Conservation (phyloP, 2,888 invertebrate genomes). For the Hipparchia semele region DNA sequence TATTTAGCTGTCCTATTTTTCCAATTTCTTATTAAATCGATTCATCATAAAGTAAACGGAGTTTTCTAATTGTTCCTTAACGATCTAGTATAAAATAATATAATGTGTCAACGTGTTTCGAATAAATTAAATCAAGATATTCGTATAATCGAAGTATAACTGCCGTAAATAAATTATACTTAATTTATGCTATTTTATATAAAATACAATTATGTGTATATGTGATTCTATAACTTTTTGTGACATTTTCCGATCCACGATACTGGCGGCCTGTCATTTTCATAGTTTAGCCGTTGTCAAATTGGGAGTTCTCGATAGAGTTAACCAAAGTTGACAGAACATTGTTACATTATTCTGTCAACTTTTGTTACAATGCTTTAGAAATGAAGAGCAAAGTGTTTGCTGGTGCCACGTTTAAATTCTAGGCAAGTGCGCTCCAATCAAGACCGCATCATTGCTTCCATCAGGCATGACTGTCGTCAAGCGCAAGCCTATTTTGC, state of each 20-base stretch:
- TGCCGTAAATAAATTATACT: slow-evolving; percentile 20
- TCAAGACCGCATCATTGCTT: no score
- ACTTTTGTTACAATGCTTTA: no score
- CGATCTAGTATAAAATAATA: slow-evolving; percentile 16
- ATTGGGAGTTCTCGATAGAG: no score
- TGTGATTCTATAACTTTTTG: background rate
- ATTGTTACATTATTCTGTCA: no score
- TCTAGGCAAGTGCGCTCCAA: no score
- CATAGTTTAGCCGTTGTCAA: no score
- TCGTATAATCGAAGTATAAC: slow-evolving; percentile 23
- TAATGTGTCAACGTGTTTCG: slow-evolving; percentile 16
- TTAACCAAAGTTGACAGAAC: no score
- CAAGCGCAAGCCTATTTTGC: no score
- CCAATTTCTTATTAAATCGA: slow-evolving; percentile 1
- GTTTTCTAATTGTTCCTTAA: slow-evolving; percentile 1
- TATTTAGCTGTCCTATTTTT: no score
- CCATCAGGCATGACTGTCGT: no score
- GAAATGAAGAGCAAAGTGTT: no score
- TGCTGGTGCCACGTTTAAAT: no score
- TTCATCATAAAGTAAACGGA: slow-evolving; percentile 21
- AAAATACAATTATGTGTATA: slow-evolving; percentile 7
- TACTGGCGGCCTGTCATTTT: background rate
- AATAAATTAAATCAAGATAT: background rate
- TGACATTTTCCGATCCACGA: background rate
- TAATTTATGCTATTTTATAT: slow-evolving; percentile 25